Conservation (phyloP, 1,140 invertebrate species). For the Fragariocoptes setiger region DNA sequence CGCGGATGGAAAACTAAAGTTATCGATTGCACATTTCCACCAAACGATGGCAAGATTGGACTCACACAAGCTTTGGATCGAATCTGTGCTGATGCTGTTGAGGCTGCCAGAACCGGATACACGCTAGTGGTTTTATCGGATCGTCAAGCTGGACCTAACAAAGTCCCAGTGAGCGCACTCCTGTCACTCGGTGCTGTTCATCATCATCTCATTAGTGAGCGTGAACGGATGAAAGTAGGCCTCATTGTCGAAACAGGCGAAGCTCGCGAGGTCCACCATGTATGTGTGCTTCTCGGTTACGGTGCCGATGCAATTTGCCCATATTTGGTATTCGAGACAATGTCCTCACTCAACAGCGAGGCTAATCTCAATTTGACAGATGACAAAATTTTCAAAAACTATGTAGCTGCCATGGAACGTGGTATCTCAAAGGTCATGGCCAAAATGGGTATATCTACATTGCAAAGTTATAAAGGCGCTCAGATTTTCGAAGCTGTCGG, state of each 20-base stretch:
- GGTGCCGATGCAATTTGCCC: constrained; percentile 91
- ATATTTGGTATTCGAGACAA: constrained; percentile 77
- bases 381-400: constrained; percentile 48
- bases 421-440: constrained; percentile 65
- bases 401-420: constrained; percentile 34
- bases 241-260: constrained; percentile 73
- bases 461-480: constrained; percentile 96
- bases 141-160: constrained; percentile 30
- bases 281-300: constrained; percentile 78
- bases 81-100: constrained; percentile 44
- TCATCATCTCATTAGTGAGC: constrained; percentile 72
- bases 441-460: constrained; percentile 96
- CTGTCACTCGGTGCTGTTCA: constrained; percentile 70
- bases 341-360: constrained; percentile 41
- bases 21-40: constrained; percentile 55
- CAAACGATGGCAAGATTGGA: constrained; percentile 32
- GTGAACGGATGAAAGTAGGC: constrained; percentile 80
- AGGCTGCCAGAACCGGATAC: constrained; percentile 41
- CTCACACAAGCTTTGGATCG: constrained; percentile 39
- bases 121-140: constrained; percentile 69
- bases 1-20: constrained; percentile 64
- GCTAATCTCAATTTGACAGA: constrained; percentile 48
- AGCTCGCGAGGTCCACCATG: constrained; percentile 79
- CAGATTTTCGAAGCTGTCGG: constrained; percentile 98
- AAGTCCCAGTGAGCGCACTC: constrained; percentile 28